These are phyloP conservation scores for Rhynchomys soricoides DNA, from an alignment of 2,113 vertebrate species.

Conservation along the genomic window DNA sequence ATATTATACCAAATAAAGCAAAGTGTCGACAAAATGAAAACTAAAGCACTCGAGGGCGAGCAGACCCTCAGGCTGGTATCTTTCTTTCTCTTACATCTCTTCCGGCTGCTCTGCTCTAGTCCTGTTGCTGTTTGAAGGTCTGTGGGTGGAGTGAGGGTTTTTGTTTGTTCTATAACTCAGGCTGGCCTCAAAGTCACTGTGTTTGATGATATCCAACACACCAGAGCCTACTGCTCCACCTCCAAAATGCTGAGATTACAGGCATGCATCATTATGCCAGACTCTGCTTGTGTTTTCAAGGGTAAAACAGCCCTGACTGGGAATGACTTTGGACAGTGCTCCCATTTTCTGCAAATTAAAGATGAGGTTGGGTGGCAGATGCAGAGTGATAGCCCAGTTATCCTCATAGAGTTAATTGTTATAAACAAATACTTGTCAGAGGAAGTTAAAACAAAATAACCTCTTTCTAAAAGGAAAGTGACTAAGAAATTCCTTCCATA, in stretches of 20 bases:
- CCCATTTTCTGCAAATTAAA: not conserved
- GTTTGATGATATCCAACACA: not conserved
- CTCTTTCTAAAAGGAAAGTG: constrained; percentile 10
- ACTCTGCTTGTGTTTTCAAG: not conserved
- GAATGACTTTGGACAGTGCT: not conserved
- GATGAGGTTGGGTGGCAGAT: not conserved
- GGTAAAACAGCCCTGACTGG: not conserved
- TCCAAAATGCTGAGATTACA: not conserved
- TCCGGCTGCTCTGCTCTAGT: not conserved
- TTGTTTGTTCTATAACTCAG: not conserved
- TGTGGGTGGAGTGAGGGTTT: not conserved
- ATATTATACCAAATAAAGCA: constrained; percentile 19
- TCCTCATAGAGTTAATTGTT: not conserved
- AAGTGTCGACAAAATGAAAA: constrained; percentile 46
- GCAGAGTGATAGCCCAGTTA: not conserved
- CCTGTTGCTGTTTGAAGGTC: not conserved
- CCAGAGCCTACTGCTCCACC: not conserved
- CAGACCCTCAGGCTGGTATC: not conserved
- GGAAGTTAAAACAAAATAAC: constrained; percentile 21
- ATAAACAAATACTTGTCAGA: constrained; percentile 19
- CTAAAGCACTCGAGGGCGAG: not conserved
- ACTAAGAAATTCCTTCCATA: constrained; percentile 36
- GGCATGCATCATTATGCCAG: not conserved
- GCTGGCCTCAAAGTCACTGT: not conserved
- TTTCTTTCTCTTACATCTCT: not conserved